A percentile compares a stretch with the other conserved stretches of the same genome.
Conservation (phyloP, 2,888 invertebrate species). For the Xanthia togata region DNA sequence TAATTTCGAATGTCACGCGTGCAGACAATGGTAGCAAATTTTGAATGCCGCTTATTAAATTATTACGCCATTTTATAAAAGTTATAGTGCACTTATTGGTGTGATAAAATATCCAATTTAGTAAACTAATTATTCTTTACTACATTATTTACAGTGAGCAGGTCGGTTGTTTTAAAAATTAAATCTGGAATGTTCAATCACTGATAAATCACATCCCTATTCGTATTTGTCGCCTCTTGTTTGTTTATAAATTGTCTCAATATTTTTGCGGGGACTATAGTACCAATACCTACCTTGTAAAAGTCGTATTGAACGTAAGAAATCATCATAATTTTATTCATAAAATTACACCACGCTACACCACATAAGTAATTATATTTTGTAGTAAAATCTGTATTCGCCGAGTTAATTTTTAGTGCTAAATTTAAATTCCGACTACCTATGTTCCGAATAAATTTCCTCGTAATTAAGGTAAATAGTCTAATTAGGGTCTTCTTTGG, state of each 20-base stretch:
- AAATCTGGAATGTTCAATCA: background rate
- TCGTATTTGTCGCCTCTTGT: background rate
- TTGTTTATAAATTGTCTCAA: slow-evolving; percentile 1
- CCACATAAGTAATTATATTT: slow-evolving; percentile 1
- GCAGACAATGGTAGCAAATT: slow-evolving; percentile 52
- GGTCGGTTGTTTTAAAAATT: background rate
- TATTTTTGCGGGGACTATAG: background rate
- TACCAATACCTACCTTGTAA: background rate
- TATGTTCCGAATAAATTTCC: slow-evolving; percentile 73
- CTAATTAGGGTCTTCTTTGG: slow-evolving; percentile 74
- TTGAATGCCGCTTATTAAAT: slow-evolving; percentile 35
- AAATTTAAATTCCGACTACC: slow-evolving; percentile 77
- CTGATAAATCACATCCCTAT: background rate
- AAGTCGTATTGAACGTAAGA: background rate
- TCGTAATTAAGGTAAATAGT: slow-evolving; percentile 78
- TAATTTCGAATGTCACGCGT: slow-evolving; percentile 47
- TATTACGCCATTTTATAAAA: slow-evolving; percentile 16
- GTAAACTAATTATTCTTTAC: background rate
- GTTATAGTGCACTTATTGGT: slow-evolving; percentile 1
- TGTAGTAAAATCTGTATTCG: slow-evolving; percentile 6
- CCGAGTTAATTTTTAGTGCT: slow-evolving; percentile 44
- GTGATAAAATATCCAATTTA: slow-evolving; percentile 8
- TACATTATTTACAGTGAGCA: background rate
- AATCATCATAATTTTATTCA: background rate
- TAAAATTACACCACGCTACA: background rate